A percentile compares a stretch with the other conserved stretches of the same genome.
Evolutionary conservation across 1,140 invertebrate genomes (phyloP).

Genomic region (Cotesia chilonis): DNA sequence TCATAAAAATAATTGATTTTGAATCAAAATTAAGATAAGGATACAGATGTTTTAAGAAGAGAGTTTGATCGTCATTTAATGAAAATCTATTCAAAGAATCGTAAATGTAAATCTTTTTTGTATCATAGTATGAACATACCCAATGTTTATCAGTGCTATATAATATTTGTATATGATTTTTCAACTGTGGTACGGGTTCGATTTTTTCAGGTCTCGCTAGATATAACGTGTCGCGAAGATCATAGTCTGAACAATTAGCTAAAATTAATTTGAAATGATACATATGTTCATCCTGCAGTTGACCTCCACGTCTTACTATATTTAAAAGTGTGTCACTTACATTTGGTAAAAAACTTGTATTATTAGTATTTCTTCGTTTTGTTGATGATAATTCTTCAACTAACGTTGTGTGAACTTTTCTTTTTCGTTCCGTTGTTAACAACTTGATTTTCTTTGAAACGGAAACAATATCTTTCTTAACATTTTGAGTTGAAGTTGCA

Average conservation of each 20-base stretch:
- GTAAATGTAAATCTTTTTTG: slow-evolving; percentile 19
- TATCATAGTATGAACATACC: slow-evolving; percentile 10
- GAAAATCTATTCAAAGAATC: slow-evolving; percentile 9
- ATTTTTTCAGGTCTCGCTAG: not conserved
- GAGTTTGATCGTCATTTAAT: not conserved
- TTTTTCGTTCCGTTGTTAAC: no score
- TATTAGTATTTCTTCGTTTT: not conserved
- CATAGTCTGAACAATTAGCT: no score
- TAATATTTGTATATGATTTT: slow-evolving; percentile 19
- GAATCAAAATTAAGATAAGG: slow-evolving; percentile 20
- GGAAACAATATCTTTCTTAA: no score
- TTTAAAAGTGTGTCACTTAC: not conserved
- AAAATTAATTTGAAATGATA: not conserved
- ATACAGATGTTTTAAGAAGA: slow-evolving; percentile 9
- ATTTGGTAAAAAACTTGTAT: not conserved
- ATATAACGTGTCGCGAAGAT: no score
- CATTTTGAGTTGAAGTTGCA: no score
- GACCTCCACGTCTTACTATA: not conserved
- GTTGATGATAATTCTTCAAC: not conserved
- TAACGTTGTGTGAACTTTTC: no score
- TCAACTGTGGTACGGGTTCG: not conserved
- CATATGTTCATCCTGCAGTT: not conserved
- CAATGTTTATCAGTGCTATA: not conserved
- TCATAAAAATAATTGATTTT: slow-evolving; percentile 13
- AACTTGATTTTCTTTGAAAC: no score